Percentiles rank a stretch among this genome's conserved stretches.
phyloP scores from a whole-genome alignment of 2,888 invertebrate species.

The Polymixis lichenea region DNA sequence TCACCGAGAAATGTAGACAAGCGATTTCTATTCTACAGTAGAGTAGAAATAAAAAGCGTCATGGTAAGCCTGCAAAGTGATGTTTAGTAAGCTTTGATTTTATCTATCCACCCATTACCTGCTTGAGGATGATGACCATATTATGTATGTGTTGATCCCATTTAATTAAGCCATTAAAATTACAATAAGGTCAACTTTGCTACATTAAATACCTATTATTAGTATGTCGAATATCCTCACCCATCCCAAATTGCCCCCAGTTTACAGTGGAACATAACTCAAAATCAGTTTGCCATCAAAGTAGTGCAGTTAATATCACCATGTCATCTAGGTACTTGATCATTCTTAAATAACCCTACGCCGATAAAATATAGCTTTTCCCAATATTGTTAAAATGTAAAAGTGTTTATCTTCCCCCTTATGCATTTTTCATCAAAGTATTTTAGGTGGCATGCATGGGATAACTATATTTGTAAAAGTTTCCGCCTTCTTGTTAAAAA shows the following conservation, averaged over 20 bases:
- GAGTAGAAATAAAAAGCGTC: too few species aligned
- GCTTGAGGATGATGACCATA: neutral
- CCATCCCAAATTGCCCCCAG: neutral
- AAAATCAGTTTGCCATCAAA: neutral
- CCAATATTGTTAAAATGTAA: too few species aligned
- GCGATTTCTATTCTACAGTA: too few species aligned
- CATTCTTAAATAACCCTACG: too few species aligned
- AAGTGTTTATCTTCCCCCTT: too few species aligned
- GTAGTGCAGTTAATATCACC: neutral
- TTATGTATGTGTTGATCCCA: neutral
- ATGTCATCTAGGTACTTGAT: neutral
- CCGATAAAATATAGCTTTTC: too few species aligned
- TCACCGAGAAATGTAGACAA: too few species aligned
- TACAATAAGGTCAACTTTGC: neutral
- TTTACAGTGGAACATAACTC: neutral
- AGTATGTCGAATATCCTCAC: neutral
- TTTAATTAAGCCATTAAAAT: neutral
- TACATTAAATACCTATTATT: too few species aligned
- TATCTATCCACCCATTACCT: neutral
- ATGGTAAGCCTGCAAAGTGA: too few species aligned
- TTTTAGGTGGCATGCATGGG: neutral
- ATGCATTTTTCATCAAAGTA: neutral
- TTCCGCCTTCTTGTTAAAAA: neutral
- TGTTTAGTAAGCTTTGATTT: neutral
- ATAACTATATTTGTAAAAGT: neutral